Evolutionary conservation across 1,140 invertebrate genomes (phyloP).

Genomic region (Drosophila pandora): DNA sequence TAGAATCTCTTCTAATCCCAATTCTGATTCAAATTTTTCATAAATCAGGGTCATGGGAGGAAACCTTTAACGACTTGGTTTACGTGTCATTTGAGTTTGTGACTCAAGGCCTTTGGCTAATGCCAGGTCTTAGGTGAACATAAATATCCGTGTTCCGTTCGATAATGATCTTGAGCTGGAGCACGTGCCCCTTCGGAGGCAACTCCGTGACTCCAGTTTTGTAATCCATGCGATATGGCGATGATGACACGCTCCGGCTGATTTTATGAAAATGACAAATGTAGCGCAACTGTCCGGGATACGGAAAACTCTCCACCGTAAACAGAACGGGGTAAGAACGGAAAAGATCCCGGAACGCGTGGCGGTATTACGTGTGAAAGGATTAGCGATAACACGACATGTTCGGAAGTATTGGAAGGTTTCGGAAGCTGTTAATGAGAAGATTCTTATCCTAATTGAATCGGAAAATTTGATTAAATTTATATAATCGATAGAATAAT

Average conservation of each 20-base stretch:
- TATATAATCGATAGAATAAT: not conserved
- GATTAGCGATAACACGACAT: conserved; percentile 49
- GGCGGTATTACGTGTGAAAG: conserved; percentile 59
- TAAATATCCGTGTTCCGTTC: conserved; percentile 62
- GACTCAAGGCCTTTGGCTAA: conserved; percentile 30
- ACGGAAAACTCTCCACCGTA: not conserved
- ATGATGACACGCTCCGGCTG: conserved; percentile 57
- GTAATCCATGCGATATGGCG: conserved; percentile 61
- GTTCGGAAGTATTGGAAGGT: conserved; percentile 18
- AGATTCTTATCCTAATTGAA: conserved; percentile 16
- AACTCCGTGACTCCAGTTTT: conserved; percentile 31
- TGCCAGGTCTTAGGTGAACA: conserved; percentile 60
- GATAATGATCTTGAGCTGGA: conserved; percentile 58
- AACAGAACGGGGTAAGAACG: conserved; percentile 42
- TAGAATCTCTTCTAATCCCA: conserved; percentile 13
- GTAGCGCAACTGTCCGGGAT: conserved; percentile 58
- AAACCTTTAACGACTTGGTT: conserved; percentile 64
- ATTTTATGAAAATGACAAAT: conserved; percentile 80
- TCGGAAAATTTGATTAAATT: not conserved
- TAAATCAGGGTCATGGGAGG: conserved; percentile 17
- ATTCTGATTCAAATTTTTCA: conserved; percentile 27
- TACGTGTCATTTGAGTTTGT: conserved; percentile 63
- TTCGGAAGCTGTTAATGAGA: conserved; percentile 12
- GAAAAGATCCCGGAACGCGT: conserved; percentile 34
- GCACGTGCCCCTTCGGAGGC: conserved; percentile 47